Evolutionary conservation across 2,888 invertebrate genomes (phyloP), one percentile per base, ranked within the genome.

Genomic region (Limenitis camilla): DNA sequence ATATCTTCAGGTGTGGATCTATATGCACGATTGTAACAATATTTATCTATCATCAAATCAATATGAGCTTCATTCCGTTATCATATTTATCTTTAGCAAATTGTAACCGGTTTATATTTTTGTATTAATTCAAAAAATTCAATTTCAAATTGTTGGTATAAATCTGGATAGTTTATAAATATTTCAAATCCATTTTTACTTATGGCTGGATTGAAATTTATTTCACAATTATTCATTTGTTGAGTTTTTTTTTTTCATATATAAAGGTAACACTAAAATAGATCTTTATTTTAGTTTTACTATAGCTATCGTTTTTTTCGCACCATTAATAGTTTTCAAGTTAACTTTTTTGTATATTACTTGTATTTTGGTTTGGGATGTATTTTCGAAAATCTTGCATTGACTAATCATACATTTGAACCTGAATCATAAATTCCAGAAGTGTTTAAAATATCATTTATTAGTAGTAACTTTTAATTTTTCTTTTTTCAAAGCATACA

Each of bases 361-460:
- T 8, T 32, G 39, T 8, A 32, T 31, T 27, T 36, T 42, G n/a
- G 40, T 40, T 47, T 43, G 40, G 32, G 51, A 28, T 38, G 29
- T 44, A 62, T 27, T 43, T 53, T 58, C 31, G 62, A 35, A 47
- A 62, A 57, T 51, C 45, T 66, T 27, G 62, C 58, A 61, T 64
- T 68, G 30, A 66, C 65, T 45, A 65, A 56, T n/a, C 63, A 63
- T 2, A 67, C 59, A 58, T 67, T 60, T n/a, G 61, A 65, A 1
- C 64, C 64, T 10, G 65, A 60, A 43, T 66, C 66, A 59, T 67
- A 66, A 27, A 63, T 54, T 40, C 58, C 64, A 32, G 11, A 54
- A 29, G 52, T 40, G 52, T 63, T 48, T 41, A 63, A 30, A n/a
- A 30, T 61, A 30, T 58, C 50, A 51, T 62, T n/a, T n/a, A n/a